Evolutionary conservation across 2,797 vertebrate species (phyloP), one percentile per base, ranked within the genome.

Genomic region (Zalophus californianus): DNA sequence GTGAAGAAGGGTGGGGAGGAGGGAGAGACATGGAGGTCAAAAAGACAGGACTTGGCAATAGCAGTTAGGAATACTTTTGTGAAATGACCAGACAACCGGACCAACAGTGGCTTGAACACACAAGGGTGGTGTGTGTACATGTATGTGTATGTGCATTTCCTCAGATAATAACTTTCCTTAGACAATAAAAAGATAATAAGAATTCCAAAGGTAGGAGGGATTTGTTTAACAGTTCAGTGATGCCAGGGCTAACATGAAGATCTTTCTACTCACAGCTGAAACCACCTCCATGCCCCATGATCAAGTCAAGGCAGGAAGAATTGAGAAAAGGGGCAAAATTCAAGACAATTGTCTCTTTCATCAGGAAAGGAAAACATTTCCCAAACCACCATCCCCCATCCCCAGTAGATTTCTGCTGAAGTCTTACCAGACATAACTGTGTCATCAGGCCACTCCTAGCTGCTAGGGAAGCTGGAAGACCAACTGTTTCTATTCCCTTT

Each of bases 281-380:
- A 38, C 41, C 44, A 56, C 41, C 35, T 90, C 44, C 13, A 25
- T 11, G 52, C 25, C 60, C 85, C 89, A 70, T 86, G 35, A 64
- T 73, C 20, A 83, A 83, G 44, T 50, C 25, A 86, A 82, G 11
- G 32, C 35, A 97, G 52, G 18, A 90, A 90, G 86, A 86, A 86
- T 70, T 73, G 64, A 58, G 38, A 96, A 96, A 91, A 8, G 27
- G 44, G 27, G 56, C 18, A 92, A 94, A 94, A 90, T 80, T 35
- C 8, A 21, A 87, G 70, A 64, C 23, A 80, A 89, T 9, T 8
- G n/a, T 60, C 38, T 35, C 56, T 92, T 83, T 84, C 52, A 35
- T n/a, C 38, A 75, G n/a, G 32, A 96, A 94, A 92, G 64, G 23
- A 86, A 92, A 95, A 56, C 15, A 21, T 66, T 62, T 50, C 23